Conservation (phyloP, 2,888 invertebrate genomes). For the Cartodere bifasciata region DNA sequence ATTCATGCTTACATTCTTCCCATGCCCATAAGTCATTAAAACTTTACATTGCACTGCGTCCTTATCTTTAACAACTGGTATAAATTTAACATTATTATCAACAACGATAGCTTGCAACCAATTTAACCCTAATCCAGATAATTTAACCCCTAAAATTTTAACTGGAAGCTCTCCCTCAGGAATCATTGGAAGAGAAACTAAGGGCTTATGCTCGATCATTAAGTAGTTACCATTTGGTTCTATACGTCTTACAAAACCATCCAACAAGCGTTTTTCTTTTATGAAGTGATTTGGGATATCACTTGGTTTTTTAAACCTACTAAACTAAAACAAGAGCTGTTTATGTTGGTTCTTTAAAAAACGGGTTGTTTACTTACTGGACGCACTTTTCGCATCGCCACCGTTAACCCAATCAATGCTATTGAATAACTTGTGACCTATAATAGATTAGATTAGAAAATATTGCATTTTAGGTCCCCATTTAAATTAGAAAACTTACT, state of each 20-base stretch:
- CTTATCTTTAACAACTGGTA: constrained; percentile 32
- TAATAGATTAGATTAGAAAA: no score
- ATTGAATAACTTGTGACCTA: constrained; percentile 42
- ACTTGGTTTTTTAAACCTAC: constrained; percentile 30
- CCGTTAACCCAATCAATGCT: constrained; percentile 36
- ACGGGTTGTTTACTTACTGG: constrained; percentile 35
- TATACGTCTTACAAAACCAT: constrained; percentile 32
- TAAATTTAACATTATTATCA: constrained; percentile 32
- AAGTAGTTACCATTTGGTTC: constrained; percentile 32
- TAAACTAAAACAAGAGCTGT: constrained; percentile 26
- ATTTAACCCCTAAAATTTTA: constrained; percentile 38
- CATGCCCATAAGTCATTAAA: constrained; percentile 20
- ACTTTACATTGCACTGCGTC: constrained; percentile 37
- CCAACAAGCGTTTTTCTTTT: constrained; percentile 28
- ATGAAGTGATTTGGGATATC: constrained; percentile 34
- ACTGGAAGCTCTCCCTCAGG: constrained; percentile 34
- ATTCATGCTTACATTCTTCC: constrained; percentile 20
- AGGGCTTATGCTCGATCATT: constrained; percentile 34
- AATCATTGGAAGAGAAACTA: constrained; percentile 25
- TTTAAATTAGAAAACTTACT: constrained; percentile 19
- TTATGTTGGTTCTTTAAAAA: constrained; percentile 1
- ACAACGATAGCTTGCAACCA: constrained; percentile 36
- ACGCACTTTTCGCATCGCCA: constrained; percentile 39
- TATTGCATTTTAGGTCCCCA: constrained; percentile 11
- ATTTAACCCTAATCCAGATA: constrained; percentile 36